Conservation (phyloP, 2,797 vertebrate species). For the Acrossocheilus fasciatus region DNA sequence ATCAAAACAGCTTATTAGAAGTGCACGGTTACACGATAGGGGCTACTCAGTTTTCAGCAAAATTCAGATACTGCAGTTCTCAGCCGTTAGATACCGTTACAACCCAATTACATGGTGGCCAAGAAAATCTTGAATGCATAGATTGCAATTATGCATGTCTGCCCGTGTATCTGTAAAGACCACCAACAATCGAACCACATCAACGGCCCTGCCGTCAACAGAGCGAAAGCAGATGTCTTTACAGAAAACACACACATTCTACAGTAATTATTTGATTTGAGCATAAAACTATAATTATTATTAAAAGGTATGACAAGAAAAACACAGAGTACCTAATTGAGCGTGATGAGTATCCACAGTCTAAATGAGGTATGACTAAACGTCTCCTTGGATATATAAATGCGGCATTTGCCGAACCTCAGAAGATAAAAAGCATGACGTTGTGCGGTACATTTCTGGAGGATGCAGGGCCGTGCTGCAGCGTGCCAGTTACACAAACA, state of each 20-base stretch:
- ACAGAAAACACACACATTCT: conserved; percentile 14
- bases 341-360: conserved; percentile 70
- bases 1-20: background rate
- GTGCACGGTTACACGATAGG: background rate
- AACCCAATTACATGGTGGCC: background rate
- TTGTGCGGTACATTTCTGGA: conserved; percentile 41
- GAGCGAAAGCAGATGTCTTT: conserved; percentile 42
- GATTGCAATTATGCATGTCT: background rate
- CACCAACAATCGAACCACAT: conserved; percentile 41
- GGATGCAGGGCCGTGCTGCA: conserved; percentile 51
- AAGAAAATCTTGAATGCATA: conserved; percentile 5
- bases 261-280: conserved; percentile 65
- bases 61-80: background rate
- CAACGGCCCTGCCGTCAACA: conserved; percentile 6
- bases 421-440: conserved; percentile 60
- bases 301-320: conserved; percentile 70
- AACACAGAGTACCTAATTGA: conserved; percentile 72
- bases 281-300: conserved; percentile 68
- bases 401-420: conserved; percentile 54
- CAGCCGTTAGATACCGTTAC: background rate
- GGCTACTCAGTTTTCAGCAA: background rate
- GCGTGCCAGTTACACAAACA: conserved; percentile 69
- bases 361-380: conserved; percentile 77
- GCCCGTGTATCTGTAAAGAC: conserved; percentile 43
- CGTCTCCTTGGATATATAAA: conserved; percentile 68